phyloP scores from a whole-genome alignment of 2,888 invertebrate species.

The Willowsia nigromaculata region DNA sequence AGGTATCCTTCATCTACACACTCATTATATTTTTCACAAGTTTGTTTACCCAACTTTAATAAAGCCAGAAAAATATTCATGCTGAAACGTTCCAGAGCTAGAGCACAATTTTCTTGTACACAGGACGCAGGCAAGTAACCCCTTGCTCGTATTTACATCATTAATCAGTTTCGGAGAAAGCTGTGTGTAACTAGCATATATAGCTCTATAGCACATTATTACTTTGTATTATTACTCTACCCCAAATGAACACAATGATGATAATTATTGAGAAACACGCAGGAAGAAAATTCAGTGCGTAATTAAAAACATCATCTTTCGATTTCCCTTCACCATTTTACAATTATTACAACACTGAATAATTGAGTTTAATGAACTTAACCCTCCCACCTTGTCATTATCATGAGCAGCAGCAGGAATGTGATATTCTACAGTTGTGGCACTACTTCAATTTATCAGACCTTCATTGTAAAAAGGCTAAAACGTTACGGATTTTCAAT shows the following conservation, averaged over 20 bases:
- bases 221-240: neutral
- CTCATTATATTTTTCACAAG: slow-evolving; percentile 25
- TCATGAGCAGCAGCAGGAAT: neutral
- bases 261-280: slow-evolving; percentile 8
- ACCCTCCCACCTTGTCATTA: slow-evolving; percentile 33
- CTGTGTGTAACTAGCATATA: neutral
- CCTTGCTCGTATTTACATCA: neutral
- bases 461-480: neutral
- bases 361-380: slow-evolving; percentile 38
- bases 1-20: neutral
- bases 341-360: slow-evolving; percentile 25
- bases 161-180: slow-evolving; percentile 19
- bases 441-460: neutral
- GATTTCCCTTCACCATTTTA: slow-evolving; percentile 34
- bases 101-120: neutral
- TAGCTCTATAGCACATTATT: neutral
- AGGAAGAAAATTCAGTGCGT: slow-evolving; percentile 2
- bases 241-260: neutral
- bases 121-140: neutral
- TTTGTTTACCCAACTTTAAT: neutral
- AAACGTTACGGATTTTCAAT: neutral
- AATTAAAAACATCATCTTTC: slow-evolving; percentile 48
- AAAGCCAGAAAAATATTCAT: neutral
- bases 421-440: neutral
- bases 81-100: neutral